These are phyloP conservation scores for Syngnathus acus DNA, from an alignment of 2,797 vertebrate genomes.

Conservation along the genomic window DNA sequence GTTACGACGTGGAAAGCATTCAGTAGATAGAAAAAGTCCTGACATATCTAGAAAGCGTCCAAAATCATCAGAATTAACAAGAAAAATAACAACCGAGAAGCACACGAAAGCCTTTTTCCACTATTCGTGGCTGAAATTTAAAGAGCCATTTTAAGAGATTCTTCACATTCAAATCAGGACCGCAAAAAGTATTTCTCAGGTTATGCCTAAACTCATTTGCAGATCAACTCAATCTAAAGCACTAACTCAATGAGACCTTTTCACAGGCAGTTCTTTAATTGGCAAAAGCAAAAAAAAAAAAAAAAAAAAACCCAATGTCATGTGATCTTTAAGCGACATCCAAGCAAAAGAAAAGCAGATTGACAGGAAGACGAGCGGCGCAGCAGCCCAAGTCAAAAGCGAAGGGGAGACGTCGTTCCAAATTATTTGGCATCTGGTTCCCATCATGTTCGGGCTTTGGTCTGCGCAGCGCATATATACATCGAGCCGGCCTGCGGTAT, in stretches of 20 bases:
- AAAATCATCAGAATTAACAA: constrained; percentile 12
- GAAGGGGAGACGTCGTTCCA: constrained; percentile 37
- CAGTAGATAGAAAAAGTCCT: constrained; percentile 9
- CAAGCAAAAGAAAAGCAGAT: constrained; percentile 17
- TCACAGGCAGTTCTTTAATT: constrained; percentile 13
- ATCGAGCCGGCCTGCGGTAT: constrained; percentile 53
- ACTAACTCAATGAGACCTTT: constrained; percentile 46
- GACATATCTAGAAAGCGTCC: constrained; percentile 23
- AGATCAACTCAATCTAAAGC: constrained; percentile 40
- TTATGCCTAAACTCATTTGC: too few relatives aligned
- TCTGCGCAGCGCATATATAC: constrained; percentile 44
- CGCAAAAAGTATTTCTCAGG: neutral
- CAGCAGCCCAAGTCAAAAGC: constrained; percentile 24
- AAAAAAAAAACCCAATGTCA: neutral
- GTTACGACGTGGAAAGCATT: constrained; percentile 43
- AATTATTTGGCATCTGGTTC: constrained; percentile 58
- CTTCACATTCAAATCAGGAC: constrained; percentile 1
- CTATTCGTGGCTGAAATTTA: constrained; percentile 5
- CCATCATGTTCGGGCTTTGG: constrained; percentile 47
- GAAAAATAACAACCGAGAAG: constrained; percentile 18
- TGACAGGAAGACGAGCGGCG: constrained; percentile 13
- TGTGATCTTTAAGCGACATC: neutral
- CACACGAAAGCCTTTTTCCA: constrained; percentile 17
- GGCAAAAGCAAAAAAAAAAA: too few relatives aligned
- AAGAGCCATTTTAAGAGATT: constrained; percentile 13